These are phyloP conservation scores for Drosophila murphyi DNA, from an alignment of 1,140 invertebrate genomes.

Conservation along the genomic window DNA sequence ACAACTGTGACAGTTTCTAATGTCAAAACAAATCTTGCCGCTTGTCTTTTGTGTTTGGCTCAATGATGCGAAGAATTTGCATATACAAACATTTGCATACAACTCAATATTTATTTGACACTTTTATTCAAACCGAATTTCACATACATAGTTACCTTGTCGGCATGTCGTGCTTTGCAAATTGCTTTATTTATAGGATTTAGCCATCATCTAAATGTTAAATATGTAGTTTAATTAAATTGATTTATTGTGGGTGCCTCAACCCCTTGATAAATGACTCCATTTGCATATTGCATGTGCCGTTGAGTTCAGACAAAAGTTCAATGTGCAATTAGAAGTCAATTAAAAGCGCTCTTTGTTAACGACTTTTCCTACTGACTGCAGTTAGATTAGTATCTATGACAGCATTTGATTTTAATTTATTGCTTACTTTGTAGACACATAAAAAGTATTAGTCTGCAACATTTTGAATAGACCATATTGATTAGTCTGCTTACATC, in stretches of 20 bases:
- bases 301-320: conserved; percentile 27
- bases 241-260: conserved; percentile 72
- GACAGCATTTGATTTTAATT: conserved; percentile 12
- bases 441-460: too few species aligned
- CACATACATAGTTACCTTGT: conserved; percentile 32
- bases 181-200: conserved; percentile 67
- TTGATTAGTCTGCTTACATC: too few species aligned
- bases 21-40: conserved; percentile 70
- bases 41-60: conserved; percentile 21
- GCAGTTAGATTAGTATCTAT: conserved; percentile 11
- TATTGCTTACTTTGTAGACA: conserved; percentile 14
- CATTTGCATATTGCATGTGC: conserved; percentile 36
- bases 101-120: conserved; percentile 52
- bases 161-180: conserved; percentile 54
- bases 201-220: conserved; percentile 68
- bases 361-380: not conserved
- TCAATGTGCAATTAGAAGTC: conserved; percentile 60
- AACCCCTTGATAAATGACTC: conserved; percentile 1
- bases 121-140: conserved; percentile 37
- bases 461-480: too few species aligned
- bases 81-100: not conserved
- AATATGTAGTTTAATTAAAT: conserved; percentile 71
- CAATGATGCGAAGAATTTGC: not conserved
- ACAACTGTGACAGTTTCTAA: conserved; percentile 63
- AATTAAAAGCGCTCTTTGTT: conserved; percentile 45